A percentile compares a stretch with the other conserved stretches of the same genome.
Conservation (phyloP, 64 coral and sea anemone genomes). For the Pocillopora verrucosa region DNA sequence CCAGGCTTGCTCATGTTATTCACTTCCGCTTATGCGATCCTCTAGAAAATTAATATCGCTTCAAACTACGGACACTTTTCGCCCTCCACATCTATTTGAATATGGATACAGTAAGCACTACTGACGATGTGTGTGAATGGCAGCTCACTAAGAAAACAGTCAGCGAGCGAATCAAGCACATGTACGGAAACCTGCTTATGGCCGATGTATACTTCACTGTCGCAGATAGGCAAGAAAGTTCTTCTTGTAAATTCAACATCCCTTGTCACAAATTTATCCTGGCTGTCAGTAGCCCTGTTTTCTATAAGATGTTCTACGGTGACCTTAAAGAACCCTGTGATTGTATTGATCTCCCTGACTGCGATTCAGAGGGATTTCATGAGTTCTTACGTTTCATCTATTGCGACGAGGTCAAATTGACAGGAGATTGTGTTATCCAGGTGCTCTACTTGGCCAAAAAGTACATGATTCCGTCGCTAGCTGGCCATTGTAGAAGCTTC, state of each 20-base stretch:
- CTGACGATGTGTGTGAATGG: neutral
- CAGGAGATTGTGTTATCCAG: conserved; percentile 13
- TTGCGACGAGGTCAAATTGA: neutral
- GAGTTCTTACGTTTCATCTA: conserved; percentile 23
- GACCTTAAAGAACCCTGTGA: neutral
- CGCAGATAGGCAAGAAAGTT: neutral
- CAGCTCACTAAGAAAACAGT: neutral
- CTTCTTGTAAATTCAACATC: neutral
- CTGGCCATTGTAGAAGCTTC: neutral
- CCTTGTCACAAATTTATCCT: conserved; percentile 26
- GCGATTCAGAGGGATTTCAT: conserved; percentile 3
- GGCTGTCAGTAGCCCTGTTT: conserved; percentile 1
- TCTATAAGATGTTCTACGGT: conserved; percentile 13
- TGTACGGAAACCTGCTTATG: neutral
- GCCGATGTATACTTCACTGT: neutral
- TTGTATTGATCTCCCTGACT: neutral
- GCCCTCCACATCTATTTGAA: neutral
- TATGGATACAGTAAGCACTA: no score
- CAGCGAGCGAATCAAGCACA: conserved; percentile 1
- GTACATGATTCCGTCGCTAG: neutral
- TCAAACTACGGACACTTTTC: neutral
- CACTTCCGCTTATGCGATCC: no score
- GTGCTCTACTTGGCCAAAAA: conserved; percentile 15
- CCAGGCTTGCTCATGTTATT: neutral
- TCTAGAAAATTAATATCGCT: neutral